Evolutionary conservation across 2,888 invertebrate species (phyloP).

Genomic region (Patella depressa): DNA sequence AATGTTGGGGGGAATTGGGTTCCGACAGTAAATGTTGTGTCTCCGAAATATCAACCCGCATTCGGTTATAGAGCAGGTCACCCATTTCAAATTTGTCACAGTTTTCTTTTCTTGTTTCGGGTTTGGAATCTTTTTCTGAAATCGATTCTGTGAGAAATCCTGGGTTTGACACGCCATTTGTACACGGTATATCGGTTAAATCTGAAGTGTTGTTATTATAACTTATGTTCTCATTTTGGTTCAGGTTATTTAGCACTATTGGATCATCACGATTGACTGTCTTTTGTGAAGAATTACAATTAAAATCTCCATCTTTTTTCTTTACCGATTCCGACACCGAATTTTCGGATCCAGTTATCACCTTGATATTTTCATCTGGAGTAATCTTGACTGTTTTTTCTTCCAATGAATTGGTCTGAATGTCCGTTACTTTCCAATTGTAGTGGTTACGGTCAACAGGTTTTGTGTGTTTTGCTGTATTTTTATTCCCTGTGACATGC

Average conservation of each 20-base stretch:
- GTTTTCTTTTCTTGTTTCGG: not conserved
- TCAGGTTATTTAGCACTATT: too few relatives aligned
- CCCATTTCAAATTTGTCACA: not conserved
- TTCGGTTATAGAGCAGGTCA: not conserved
- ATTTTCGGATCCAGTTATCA: too few relatives aligned
- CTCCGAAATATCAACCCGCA: constrained; percentile 30
- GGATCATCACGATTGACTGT: too few relatives aligned
- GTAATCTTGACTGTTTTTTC: too few relatives aligned
- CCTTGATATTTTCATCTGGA: too few relatives aligned
- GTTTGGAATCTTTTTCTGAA: not conserved
- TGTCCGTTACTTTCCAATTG: too few relatives aligned
- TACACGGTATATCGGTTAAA: constrained; percentile 8
- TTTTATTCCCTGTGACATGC: constrained; percentile 56
- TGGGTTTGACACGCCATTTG: constrained; percentile 11
- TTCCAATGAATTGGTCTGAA: too few relatives aligned
- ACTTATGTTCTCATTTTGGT: not conserved
- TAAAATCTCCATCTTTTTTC: too few relatives aligned
- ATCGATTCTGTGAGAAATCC: not conserved
- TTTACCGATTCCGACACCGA: too few relatives aligned
- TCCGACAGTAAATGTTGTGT: constrained; percentile 38
- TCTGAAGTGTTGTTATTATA: not conserved
- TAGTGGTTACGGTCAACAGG: too few relatives aligned
- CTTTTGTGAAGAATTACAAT: too few relatives aligned
- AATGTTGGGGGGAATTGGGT: constrained; percentile 15
- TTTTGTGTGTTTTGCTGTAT: too few relatives aligned